phyloP scores from a whole-genome alignment of 1,140 invertebrate genomes.

The Daktulosphaira vitifoliae region DNA sequence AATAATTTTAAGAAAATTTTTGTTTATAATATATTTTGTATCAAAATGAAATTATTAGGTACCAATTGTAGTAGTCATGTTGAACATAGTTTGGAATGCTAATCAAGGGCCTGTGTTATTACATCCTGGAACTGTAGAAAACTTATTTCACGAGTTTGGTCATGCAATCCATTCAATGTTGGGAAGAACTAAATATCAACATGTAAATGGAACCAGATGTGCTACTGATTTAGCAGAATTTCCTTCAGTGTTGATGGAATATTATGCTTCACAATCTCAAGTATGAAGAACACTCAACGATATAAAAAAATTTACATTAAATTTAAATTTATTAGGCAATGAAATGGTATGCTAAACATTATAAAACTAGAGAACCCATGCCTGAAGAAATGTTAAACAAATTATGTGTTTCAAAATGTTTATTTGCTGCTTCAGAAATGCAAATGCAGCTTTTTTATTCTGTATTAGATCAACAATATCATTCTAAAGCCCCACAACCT shows the following conservation, averaged over 20 bases:
- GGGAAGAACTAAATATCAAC: slow-evolving; percentile 88
- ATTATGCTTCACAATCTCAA: slow-evolving; percentile 83
- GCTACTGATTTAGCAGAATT: slow-evolving; percentile 97
- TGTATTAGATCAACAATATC: slow-evolving; percentile 80
- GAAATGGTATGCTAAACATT: slow-evolving; percentile 80
- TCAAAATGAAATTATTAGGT: too few relatives aligned
- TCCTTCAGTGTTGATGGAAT: slow-evolving; percentile 96
- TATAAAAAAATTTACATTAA: not conserved
- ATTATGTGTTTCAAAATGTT: slow-evolving; percentile 70
- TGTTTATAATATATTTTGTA: too few relatives aligned
- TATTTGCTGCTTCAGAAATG: slow-evolving; percentile 83
- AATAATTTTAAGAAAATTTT: too few relatives aligned
- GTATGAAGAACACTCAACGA: slow-evolving; percentile 49
- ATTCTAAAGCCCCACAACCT: slow-evolving; percentile 52
- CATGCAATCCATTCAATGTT: slow-evolving; percentile 99
- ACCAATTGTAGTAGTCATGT: slow-evolving; percentile 89
- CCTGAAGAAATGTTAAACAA: slow-evolving; percentile 65
- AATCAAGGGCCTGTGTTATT: slow-evolving; percentile 72
- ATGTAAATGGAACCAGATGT: slow-evolving; percentile 93
- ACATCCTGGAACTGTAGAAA: slow-evolving; percentile 77
- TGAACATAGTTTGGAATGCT: slow-evolving; percentile 69
- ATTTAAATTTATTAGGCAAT: slow-evolving; percentile 55
- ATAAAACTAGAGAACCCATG: slow-evolving; percentile 77
- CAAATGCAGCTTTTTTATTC: slow-evolving; percentile 88
- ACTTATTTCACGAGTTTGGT: slow-evolving; percentile 98